Evolutionary conservation across 2,113 vertebrate species (phyloP).

Genomic region (Meles meles): DNA sequence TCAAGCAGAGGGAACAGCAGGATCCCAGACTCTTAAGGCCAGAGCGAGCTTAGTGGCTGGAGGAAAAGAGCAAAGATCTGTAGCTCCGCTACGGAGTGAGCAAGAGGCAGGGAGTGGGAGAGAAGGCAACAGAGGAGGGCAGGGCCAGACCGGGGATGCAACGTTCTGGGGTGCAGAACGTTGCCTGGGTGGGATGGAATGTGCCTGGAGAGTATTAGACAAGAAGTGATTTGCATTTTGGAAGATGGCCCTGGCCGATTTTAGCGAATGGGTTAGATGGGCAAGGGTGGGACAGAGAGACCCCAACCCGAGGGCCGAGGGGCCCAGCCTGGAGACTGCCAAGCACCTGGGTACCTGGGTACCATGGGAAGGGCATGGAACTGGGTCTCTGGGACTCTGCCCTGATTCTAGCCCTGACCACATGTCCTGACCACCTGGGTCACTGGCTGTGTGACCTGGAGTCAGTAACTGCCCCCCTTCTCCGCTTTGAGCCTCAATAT

Average conservation of each 20-base stretch:
- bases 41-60: rapidly evolving
- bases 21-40: neutral
- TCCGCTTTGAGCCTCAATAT: neutral
- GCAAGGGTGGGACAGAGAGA: neutral
- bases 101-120: too few species aligned
- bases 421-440: neutral
- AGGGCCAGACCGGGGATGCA: neutral
- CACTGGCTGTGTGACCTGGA: neutral
- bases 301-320: too few species aligned
- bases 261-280: neutral
- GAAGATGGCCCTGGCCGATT: neutral
- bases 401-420: neutral
- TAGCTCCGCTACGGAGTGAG: neutral
- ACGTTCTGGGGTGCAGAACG: neutral
- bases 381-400: neutral
- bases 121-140: neutral
- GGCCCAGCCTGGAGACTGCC: neutral
- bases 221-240: neutral
- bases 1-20: neutral
- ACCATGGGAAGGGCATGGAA: neutral
- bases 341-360: neutral
- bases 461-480: neutral
- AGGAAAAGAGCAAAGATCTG: neutral
- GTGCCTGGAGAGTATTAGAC: neutral
- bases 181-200: neutral